Evolutionary conservation across 2,888 invertebrate genomes (phyloP), one percentile per base, ranked within the genome.

Genomic region (Unio pictorum): DNA sequence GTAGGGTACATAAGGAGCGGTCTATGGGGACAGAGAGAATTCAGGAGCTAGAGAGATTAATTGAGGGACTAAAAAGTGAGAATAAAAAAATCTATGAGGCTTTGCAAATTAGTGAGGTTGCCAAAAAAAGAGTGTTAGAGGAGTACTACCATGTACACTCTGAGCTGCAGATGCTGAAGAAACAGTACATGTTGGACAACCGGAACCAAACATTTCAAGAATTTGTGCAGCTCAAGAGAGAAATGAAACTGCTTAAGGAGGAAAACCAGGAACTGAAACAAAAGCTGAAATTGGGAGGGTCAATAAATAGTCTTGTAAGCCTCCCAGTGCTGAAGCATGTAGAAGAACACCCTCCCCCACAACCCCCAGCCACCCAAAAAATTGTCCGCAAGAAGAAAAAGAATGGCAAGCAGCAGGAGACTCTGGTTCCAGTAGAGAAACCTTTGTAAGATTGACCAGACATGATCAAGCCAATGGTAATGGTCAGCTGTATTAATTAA

Each of bases 211-310:
- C 81, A 17, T 88, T 88, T 74, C 81, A 82, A 68, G 87, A 88
- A 20, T 88, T 86, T 79, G 86, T 88, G 28, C 77, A 79, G 45
- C 56, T 88, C 45, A 88, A 88, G 73, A 68, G 87, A 57, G 86
- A 87, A 66, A 66, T 87, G 28, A 79, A 77, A 18, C 45, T 68
- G 23, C 63, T 86, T 34, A 83, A 80, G 67, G 83, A 83, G 26
- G 87, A 87, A 69, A 88, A 88, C 79, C 78, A 78, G 5, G 77
- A 79, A 55, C 76, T 88, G 57, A 79, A 74, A 65, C 67, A 45
- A 11, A 45, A 11, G 45, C 45, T 45, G 1, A 45, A 45, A 11
- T 11, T 45, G 45, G 45, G 45, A 45, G 45, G 45, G 11, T 45
- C 45, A 45, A 1, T 11, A 45, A 45, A 45, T 45, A 45, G 45